Conservation (phyloP, 35 echinoderm and acorn worm species). For the Apostichopus californicus region DNA sequence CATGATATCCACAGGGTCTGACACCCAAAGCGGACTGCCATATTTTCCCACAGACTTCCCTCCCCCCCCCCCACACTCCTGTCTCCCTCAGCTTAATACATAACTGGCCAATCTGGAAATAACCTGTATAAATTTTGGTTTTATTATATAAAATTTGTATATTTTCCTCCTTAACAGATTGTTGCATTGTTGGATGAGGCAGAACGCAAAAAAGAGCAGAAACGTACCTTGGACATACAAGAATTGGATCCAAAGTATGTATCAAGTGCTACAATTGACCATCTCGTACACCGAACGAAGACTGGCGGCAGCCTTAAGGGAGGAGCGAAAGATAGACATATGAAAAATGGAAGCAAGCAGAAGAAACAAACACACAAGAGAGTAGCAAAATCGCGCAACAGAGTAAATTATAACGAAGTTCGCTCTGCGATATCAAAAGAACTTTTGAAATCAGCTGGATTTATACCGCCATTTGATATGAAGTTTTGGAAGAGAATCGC, state of each 20-base stretch:
- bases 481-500: background rate
- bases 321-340: background rate
- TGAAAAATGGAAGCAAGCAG: too few species aligned
- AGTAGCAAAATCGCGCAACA: background rate
- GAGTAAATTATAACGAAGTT: background rate
- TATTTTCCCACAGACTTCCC: too few species aligned
- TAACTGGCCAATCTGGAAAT: too few species aligned
- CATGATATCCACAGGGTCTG: too few species aligned
- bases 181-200: conserved; percentile 12
- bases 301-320: background rate
- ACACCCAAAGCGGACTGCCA: too few species aligned
- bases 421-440: conserved; percentile 4
- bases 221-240: too few species aligned
- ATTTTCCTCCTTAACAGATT: background rate
- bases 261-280: background rate
- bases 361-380: background rate
- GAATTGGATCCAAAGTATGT: background rate
- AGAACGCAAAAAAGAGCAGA: background rate
- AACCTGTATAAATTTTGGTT: too few species aligned
- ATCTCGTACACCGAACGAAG: background rate
- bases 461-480: background rate
- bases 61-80: too few species aligned
- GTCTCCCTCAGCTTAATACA: too few species aligned
- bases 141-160: background rate
- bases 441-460: conserved; percentile 8